Percentiles rank a stretch among this genome's conserved stretches.
Conservation (phyloP, 2,888 invertebrate species). For the Napeogenes inachia region DNA sequence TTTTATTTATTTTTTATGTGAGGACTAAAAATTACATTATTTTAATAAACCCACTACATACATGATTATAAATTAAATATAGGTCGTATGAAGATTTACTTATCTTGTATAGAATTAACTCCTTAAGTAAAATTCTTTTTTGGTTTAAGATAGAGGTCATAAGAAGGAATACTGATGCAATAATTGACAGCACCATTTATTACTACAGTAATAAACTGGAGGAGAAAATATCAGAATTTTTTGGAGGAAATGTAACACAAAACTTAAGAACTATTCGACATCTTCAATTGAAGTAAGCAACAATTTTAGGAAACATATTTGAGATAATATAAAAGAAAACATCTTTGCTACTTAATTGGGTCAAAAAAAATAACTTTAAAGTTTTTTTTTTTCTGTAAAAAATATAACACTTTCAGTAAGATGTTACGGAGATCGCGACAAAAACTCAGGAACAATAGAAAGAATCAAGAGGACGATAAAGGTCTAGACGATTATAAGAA, state of each 20-base stretch:
- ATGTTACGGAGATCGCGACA: neutral
- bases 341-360: neutral
- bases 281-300: neutral
- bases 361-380: neutral
- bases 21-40: too few species aligned
- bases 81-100: too few species aligned
- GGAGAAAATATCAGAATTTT: neutral
- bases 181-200: neutral
- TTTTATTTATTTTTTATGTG: too few species aligned
- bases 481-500: constrained; percentile 18
- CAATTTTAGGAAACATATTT: neutral
- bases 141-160: neutral
- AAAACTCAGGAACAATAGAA: neutral
- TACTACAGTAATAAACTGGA: neutral
- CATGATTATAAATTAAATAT: too few species aligned
- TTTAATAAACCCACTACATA: too few species aligned
- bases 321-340: neutral
- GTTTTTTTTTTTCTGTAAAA: neutral
- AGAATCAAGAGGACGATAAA: neutral
- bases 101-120: neutral
- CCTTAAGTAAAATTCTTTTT: neutral
- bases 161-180: neutral
- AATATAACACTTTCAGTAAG: neutral
- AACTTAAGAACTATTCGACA: neutral
- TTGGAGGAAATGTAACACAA: neutral